Base-by-base conservation (phyloP, 2,888 invertebrate species). In the Pollenia amentaria region DNA sequence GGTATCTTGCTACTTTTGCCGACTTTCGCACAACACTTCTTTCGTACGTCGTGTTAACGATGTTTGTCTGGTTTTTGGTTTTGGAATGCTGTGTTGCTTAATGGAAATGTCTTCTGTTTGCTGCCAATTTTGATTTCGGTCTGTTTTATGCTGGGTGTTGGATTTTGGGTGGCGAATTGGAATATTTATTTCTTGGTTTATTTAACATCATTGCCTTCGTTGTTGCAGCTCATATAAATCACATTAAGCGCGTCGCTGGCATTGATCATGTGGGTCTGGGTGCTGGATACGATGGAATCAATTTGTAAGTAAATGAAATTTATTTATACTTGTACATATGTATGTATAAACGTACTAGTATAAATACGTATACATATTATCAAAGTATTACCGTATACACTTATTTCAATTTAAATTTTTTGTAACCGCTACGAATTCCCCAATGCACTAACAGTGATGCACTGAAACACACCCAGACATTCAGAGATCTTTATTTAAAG, bases 211-310 rank as follows among this genome's bases (percentile, higher is more conserved):
- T 85, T 75, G 57, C 69, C 60, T 48, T 53, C 53, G 21, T 21
- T 89, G 87, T 16, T 89, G 87, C 95, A 97, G 97, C 97, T 89
- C 97, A 98, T 94, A 97, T 98, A 94, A 97, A 97, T 95, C 97
- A 97, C 94, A 96, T 97, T 92, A 95, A 97, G 90, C 96, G 96
- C 91, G 95, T 97, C 88, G 97, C 97, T 87, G 97, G 98, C 88
- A 96, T 97, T 91, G 97, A 97, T 94, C 96, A 97, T 94, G 97
- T 97, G 87, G 98, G 97, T 72, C 95, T 98, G 88, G 98, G 97
- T 87, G 97, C 97, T 84, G 97, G 97, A 90, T 97, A 97, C 94
- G 97, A 97, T 93, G 97, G 97, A 91, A 97, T 97, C 93, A 97
- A 97, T 95, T 96, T 95, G 97, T 98, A 94, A 97, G 97, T 96